Base-by-base conservation (phyloP, 2,113 vertebrate genomes). In the Corythornis vintsioides region DNA sequence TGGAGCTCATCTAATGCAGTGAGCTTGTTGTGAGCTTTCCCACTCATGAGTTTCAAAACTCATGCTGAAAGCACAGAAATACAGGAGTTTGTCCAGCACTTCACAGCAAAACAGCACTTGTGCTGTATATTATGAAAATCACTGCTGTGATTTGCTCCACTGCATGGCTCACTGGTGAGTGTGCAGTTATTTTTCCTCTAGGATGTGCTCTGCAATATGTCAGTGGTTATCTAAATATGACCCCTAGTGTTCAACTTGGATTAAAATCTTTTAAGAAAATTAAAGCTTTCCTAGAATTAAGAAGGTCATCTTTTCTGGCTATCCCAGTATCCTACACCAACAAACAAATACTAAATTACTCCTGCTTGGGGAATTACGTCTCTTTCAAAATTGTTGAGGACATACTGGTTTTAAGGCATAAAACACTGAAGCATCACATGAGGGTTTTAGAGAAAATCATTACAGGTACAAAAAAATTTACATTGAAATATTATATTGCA, bases 211-310 rank as follows among this genome's bases (percentile, higher is more conserved):
- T n/a, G 38, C 26, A 81, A 13, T 22, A 20, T 76, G 77, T 76
- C 70, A 96, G 95, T 85, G 82, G 76, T 97, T 96, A 97, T 97
- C 95, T 97, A 89, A 96, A 97, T 88, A 65, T 97, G 97, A 98
- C 96, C 96, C 67, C 96, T 97, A 96, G 95, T 94, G 97, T 98
- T 95, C 96, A 96, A 89, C 33, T 94, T 83, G 83, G 29, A 74
- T 56, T 91, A 25, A 59, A 93, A 61, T 95, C 74, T 69, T 61
- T 79, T 74, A 43, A 70, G 60, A 92, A 93, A 89, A 47, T 42
- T 38, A n/a, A 7, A 59, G 38, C 13, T 56, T 52, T 17, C 19
- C 15, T 70, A 64, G 33, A 13, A 15, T 55, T 59, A 69, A 65
- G 33, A 77, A 80, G 11, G 0, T 35, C 3, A 26, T 28, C 19